phyloP scores from a whole-genome alignment of 2,888 invertebrate species.

The Listrodromus nycthemerus region DNA sequence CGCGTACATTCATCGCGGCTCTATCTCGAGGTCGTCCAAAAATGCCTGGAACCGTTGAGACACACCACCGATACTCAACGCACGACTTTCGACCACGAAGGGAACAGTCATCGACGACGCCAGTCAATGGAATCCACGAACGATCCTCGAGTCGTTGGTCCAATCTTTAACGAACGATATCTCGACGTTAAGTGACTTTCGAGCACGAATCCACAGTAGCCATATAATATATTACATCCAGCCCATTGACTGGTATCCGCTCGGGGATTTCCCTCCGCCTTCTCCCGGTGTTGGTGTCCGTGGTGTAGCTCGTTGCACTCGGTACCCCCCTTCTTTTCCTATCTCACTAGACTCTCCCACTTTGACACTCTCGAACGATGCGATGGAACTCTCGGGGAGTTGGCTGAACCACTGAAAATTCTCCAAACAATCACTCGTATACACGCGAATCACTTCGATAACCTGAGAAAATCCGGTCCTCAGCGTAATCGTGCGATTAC shows the following conservation, averaged over 20 bases:
- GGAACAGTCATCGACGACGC: background rate
- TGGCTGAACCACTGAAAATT: background rate
- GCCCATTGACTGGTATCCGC: background rate
- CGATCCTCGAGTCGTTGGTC: background rate
- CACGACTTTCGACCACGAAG: background rate
- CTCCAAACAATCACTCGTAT: background rate
- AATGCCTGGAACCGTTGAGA: background rate
- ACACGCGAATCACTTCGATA: background rate
- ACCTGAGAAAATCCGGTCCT: background rate
- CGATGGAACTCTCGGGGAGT: constrained; percentile 10
- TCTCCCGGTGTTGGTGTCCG: background rate
- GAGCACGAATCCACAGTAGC: background rate
- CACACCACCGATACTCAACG: background rate
- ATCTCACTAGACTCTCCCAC: constrained; percentile 28
- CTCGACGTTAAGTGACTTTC: background rate
- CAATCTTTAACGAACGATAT: background rate
- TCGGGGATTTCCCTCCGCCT: constrained; percentile 8
- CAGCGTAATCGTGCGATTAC: background rate
- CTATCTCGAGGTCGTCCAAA: background rate
- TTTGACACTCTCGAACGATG: constrained; percentile 20
- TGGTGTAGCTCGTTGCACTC: constrained; percentile 19
- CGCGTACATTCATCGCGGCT: background rate
- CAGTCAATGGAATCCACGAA: background rate
- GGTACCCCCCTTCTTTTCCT: constrained; percentile 9
- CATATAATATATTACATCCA: constrained; percentile 15